These are phyloP conservation scores for Synergus itoensis DNA, from an alignment of 2,888 invertebrate species.

Conservation along the genomic window DNA sequence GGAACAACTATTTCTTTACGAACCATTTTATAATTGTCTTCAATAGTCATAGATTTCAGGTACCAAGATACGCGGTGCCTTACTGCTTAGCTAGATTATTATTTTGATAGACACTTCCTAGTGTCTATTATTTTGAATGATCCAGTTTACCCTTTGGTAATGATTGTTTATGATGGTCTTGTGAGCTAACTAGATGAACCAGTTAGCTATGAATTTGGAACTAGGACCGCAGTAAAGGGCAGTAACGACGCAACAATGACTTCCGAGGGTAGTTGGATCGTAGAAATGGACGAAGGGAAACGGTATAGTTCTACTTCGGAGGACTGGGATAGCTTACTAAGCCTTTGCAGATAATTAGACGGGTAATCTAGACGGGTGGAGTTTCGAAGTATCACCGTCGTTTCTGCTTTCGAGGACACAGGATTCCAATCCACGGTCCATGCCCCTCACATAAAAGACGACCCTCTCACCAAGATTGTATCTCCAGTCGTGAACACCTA, in stretches of 20 bases:
- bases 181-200: neutral
- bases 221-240: constrained; percentile 66
- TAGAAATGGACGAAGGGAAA: constrained; percentile 61
- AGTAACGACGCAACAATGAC: constrained; percentile 76
- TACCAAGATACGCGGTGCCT: neutral
- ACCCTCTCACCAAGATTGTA: neutral
- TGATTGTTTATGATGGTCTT: neutral
- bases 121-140: too few relatives aligned
- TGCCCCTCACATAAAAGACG: constrained; percentile 47
- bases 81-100: neutral
- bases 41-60: neutral
- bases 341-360: constrained; percentile 74
- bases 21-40: neutral
- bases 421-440: constrained; percentile 39
- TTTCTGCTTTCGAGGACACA: constrained; percentile 55
- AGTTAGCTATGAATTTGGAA: neutral
- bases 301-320: constrained; percentile 68
- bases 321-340: constrained; percentile 66
- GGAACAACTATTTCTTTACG: neutral
- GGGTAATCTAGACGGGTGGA: constrained; percentile 71
- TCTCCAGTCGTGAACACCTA: neutral
- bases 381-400: constrained; percentile 52
- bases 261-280: constrained; percentile 64
- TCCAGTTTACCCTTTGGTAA: too few relatives aligned
- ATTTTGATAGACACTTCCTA: neutral